Evolutionary conservation across 2,888 invertebrate genomes (phyloP).

Genomic region (Xestia c-nigrum): DNA sequence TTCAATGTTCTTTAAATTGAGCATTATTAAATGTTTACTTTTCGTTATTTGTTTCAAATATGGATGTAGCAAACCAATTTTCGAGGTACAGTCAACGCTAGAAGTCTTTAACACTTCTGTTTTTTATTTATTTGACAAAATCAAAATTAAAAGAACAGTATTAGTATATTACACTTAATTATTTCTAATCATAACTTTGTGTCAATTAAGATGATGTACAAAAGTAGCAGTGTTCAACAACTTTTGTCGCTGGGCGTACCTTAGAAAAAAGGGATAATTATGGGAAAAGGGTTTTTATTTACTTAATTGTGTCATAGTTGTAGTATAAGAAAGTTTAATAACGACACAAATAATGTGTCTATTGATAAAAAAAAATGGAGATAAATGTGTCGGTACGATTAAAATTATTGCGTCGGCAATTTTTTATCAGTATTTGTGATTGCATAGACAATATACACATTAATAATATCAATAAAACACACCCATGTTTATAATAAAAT

Average conservation of each 20-base stretch:
- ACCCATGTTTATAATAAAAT: conserved; percentile 9
- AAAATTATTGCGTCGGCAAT: conserved; percentile 51
- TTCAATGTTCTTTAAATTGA: background rate
- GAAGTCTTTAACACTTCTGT: background rate
- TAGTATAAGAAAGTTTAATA: background rate
- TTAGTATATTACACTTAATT: background rate
- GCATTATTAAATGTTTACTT: too few relatives aligned
- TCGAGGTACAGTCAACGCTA: background rate
- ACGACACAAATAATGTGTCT: conserved; percentile 8
- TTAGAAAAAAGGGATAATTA: background rate
- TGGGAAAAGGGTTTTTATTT: background rate
- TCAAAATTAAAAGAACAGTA: background rate
- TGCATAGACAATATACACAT: conserved; percentile 7
- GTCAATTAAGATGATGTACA: background rate
- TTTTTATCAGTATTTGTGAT: conserved; percentile 23
- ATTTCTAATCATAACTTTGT: background rate
- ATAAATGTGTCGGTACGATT: conserved; percentile 24
- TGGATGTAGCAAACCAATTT: background rate
- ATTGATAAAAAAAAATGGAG: conserved; percentile 26
- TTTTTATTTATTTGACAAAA: background rate
- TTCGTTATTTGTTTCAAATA: background rate
- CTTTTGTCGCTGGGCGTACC: background rate
- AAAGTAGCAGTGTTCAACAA: background rate
- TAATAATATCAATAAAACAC: conserved; percentile 26
- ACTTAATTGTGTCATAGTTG: background rate